Base-by-base conservation (phyloP, 2,888 invertebrate species). In the Lycia hirtaria region DNA sequence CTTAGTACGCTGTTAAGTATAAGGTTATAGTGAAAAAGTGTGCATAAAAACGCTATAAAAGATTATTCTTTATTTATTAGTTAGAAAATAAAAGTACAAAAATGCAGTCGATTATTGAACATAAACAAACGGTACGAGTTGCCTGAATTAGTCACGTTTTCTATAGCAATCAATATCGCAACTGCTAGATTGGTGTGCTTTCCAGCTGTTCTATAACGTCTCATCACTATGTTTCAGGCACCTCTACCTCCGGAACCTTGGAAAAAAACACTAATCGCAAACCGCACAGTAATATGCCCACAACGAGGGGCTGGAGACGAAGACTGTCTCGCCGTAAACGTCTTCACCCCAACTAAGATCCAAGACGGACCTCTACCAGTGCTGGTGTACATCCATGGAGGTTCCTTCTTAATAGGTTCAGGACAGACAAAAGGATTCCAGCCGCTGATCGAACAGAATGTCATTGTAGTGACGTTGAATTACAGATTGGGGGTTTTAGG, bases 381-480 rank as follows among this genome's bases (percentile, higher is more conserved):
- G 0, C 65, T 81, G 48, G 67, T 81, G 0, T 81, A 73, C 59
- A 65, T 80, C 22, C 78, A 79, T 30, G 81, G 79, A 28, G 81
- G 78, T 0, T 69, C 64, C 0, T 80, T 73, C 40, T 48, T 68
- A n/a, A 62, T 69, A 3, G 80, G 80, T 5, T 67, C 71, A 2
- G 81, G 76, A 47, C 65, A 41, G 12, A 75, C 54, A 50, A 65
- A 68, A 43, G 78, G 77, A 22, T 68, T 72, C 1, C 73, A 73
- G 37, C 72, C 70, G 10, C 60, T 78, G 22, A 67, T 79, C 9
- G 69, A 72, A 35, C 67, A 78, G 35, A 71, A 68, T 20, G 67
- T 79, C 1, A 65, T 81, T n/a, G 52, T 79, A 0, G 77, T 81
- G 0, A 78, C 80, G 3, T 37, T 79, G 4, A 81, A 81, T 57